Conservation (phyloP, 2,888 invertebrate genomes). For the Ophion ventricosus region DNA sequence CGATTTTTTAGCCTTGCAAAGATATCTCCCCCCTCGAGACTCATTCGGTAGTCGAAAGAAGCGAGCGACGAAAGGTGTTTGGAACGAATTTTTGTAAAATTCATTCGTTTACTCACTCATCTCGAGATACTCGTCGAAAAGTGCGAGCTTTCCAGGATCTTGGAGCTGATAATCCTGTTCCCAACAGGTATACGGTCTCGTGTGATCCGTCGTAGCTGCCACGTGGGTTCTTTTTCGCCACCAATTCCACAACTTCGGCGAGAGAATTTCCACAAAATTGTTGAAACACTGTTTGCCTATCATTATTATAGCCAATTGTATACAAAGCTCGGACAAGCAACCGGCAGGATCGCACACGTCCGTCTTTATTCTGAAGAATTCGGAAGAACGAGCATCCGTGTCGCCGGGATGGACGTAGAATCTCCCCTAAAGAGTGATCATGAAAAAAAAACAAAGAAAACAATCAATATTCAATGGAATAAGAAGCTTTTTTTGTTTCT, state of each 20-base stretch:
- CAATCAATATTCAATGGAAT: background rate
- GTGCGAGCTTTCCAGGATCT: constrained; percentile 93
- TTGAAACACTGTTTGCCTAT: constrained; percentile 97
- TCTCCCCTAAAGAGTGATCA: constrained; percentile 86
- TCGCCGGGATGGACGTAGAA: constrained; percentile 96
- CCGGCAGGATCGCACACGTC: constrained; percentile 97
- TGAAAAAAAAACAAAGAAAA: background rate
- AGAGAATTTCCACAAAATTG: constrained; percentile 95
- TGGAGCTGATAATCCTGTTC: constrained; percentile 97
- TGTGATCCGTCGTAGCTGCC: constrained; percentile 89
- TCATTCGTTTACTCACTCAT: constrained; percentile 90
- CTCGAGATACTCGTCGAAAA: constrained; percentile 98
- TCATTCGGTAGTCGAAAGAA: background rate
- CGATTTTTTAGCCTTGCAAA: too few relatives aligned
- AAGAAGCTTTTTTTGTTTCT: background rate
- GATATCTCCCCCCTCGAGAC: too few relatives aligned
- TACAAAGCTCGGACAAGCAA: constrained; percentile 95
- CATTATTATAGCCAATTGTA: constrained; percentile 96
- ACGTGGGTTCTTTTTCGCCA: constrained; percentile 92
- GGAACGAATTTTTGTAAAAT: background rate
- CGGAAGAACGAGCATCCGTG: constrained; percentile 88
- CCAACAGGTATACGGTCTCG: constrained; percentile 92
- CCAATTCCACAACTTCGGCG: constrained; percentile 96
- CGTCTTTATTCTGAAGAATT: constrained; percentile 91
- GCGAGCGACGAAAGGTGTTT: background rate